Evolutionary conservation across 2,797 vertebrate species (phyloP).

Genomic region (Graptemys geographica): DNA sequence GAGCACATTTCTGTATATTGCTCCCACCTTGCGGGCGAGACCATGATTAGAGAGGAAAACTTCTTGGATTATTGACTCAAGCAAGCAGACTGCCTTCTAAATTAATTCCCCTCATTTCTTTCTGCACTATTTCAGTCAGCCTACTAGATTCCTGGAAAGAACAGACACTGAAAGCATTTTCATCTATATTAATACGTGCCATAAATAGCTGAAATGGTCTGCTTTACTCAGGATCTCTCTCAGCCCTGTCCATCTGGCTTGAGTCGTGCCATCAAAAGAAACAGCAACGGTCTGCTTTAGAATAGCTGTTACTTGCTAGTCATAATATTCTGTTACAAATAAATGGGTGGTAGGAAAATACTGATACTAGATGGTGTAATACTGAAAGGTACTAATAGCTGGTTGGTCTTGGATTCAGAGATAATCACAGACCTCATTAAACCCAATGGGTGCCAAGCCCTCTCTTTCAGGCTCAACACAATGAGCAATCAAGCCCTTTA

Average conservation of each 20-base stretch:
- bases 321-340: neutral
- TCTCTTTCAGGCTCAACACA: neutral
- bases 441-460: rapidly evolving
- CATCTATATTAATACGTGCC: slow-evolving; percentile 3
- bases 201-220: slow-evolving; percentile 52
- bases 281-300: neutral
- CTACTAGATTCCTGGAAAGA: slow-evolving; percentile 69
- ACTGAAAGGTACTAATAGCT: neutral
- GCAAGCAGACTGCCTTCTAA: slow-evolving; percentile 7
- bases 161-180: slow-evolving; percentile 56
- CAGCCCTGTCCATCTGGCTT: slow-evolving; percentile 29
- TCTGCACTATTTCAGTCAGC: slow-evolving; percentile 25
- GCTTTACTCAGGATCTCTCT: slow-evolving; percentile 35
- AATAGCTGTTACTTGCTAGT: neutral
- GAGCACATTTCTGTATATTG: neutral
- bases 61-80: neutral
- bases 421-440: neutral
- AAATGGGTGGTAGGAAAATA: rapidly evolving
- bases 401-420: neutral
- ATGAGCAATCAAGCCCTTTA: neutral
- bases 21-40: neutral
- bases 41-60: neutral
- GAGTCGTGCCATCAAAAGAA: slow-evolving; percentile 19
- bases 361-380: neutral
- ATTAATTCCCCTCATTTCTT: slow-evolving; percentile 49